These are phyloP conservation scores for Diogma glabrata DNA, from an alignment of 2,888 invertebrate species.

Conservation along the genomic window DNA sequence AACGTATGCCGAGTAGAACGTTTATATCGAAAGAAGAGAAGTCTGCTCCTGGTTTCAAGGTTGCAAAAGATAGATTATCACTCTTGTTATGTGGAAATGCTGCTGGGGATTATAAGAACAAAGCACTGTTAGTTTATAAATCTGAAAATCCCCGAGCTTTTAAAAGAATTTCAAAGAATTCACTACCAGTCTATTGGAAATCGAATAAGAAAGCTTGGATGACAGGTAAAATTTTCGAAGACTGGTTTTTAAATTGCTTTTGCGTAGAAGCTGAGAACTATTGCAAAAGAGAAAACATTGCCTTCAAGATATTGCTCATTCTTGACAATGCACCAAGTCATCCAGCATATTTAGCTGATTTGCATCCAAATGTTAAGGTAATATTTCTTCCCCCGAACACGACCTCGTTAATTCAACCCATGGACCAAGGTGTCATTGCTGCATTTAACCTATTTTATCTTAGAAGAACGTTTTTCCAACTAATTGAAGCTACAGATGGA, in stretches of 20 bases:
- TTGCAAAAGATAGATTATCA: conserved; percentile 20
- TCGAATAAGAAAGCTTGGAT: conserved; percentile 21
- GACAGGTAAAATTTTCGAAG: conserved; percentile 18
- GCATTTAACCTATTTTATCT: conserved; percentile 20
- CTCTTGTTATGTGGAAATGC: conserved; percentile 19
- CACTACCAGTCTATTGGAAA: conserved; percentile 15
- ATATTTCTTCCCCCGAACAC: conserved; percentile 21
- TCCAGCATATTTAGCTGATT: conserved; percentile 12
- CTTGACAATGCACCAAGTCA: conserved; percentile 17
- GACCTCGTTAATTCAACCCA: conserved; percentile 19
- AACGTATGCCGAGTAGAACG: conserved; percentile 1
- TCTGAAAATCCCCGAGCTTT: conserved; percentile 20
- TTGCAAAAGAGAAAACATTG: conserved; percentile 11
- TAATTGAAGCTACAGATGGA: conserved; percentile 15
- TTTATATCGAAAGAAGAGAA: conserved; percentile 15
- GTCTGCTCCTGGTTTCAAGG: conserved; percentile 19
- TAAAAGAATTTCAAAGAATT: conserved; percentile 17
- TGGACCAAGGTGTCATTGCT: conserved; percentile 20
- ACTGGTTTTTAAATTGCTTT: conserved; percentile 21
- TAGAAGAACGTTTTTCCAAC: conserved; percentile 12
- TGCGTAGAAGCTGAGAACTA: conserved; percentile 17
- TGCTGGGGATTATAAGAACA: conserved; percentile 14
- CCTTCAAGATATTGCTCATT: conserved; percentile 18
- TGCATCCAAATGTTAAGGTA: conserved; percentile 8
- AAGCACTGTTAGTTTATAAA: conserved; percentile 18